Percentiles rank a stretch among this genome's conserved stretches.
These are phyloP conservation scores for Poeciliopsis turrubarensis DNA, from an alignment of 2,113 vertebrate genomes.

Conservation along the genomic window DNA sequence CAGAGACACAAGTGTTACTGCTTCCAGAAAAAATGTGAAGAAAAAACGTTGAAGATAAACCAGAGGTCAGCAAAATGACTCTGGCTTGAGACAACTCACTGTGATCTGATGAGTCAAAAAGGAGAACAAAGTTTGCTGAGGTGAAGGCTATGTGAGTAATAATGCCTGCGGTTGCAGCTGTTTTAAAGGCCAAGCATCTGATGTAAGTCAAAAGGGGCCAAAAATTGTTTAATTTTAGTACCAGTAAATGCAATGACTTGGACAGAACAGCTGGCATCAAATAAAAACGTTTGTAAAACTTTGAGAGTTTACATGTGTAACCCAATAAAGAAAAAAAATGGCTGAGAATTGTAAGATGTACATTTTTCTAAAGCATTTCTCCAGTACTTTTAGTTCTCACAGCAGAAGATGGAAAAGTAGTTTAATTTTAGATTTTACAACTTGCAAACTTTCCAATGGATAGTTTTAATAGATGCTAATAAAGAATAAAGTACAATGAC, in stretches of 20 bases:
- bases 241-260: not conserved
- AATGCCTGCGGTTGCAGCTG: constrained; percentile 26
- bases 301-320: not conserved
- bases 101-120: constrained; percentile 41
- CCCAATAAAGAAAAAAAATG: not conserved
- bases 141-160: constrained; percentile 57
- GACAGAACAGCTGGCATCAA: not conserved
- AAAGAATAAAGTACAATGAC: not conserved
- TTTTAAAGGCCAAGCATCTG: constrained; percentile 33
- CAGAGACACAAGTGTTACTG: not conserved
- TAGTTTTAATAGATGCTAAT: not conserved
- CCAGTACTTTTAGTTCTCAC: not conserved
- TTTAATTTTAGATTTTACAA: not conserved
- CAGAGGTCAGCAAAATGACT: constrained; percentile 18
- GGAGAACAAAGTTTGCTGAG: constrained; percentile 36
- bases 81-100: constrained; percentile 21
- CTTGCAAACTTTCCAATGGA: not conserved
- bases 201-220: constrained; percentile 5
- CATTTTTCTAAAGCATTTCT: not conserved
- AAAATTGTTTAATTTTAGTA: constrained; percentile 1
- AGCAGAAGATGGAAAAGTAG: not conserved
- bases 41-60: constrained; percentile 12
- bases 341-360: not conserved
- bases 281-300: not conserved
- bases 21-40: constrained; percentile 8